Percentiles rank a stretch among this genome's conserved stretches.
Conservation (phyloP, 2,797 vertebrate species). For the Craterocephalus amniculus region DNA sequence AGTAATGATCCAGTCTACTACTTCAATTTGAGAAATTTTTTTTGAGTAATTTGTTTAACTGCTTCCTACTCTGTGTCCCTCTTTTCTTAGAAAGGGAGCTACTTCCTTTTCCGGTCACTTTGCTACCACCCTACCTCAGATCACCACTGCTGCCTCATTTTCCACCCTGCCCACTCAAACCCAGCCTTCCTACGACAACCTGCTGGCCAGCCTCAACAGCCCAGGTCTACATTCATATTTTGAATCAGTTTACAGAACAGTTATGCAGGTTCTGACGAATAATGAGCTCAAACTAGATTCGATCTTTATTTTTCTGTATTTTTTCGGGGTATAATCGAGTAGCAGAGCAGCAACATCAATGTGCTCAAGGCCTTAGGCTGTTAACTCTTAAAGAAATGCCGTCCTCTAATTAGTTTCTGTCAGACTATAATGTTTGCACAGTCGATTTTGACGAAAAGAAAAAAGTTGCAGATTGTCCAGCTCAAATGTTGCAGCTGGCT, state of each 20-base stretch:
- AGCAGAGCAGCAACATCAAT: slow-evolving; percentile 1
- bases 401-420: not conserved
- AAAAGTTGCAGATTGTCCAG: not conserved
- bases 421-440: not conserved
- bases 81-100: slow-evolving; percentile 34
- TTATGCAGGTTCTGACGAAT: not conserved
- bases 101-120: slow-evolving; percentile 46
- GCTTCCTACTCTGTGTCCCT: not conserved
- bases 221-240: slow-evolving; percentile 54
- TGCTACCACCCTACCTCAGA: slow-evolving; percentile 52
- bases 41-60: not conserved
- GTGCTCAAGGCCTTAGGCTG: not conserved
- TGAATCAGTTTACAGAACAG: not conserved
- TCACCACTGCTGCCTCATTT: slow-evolving; percentile 56
- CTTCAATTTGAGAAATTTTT: slow-evolving; percentile 9
- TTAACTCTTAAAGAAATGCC: not conserved
- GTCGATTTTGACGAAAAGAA: not conserved
- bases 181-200: slow-evolving; percentile 66
- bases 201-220: slow-evolving; percentile 72
- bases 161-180: slow-evolving; percentile 61
- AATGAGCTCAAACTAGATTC: not conserved
- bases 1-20: not conserved
- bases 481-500: not conserved
- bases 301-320: not conserved
- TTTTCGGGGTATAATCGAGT: slow-evolving; percentile 1